phyloP scores from a whole-genome alignment of 2,888 invertebrate genomes.

The Lysandra coridon region DNA sequence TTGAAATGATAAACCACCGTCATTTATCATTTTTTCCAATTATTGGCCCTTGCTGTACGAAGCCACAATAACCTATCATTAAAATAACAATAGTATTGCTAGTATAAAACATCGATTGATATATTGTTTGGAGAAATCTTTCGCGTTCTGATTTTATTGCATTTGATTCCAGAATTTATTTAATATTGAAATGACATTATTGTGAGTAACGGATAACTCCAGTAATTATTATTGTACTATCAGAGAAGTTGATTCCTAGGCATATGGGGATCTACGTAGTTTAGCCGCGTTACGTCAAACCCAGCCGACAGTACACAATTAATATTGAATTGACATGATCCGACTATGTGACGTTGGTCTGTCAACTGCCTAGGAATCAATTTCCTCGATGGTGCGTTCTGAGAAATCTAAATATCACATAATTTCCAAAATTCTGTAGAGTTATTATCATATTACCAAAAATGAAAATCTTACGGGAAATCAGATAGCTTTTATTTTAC shows the following conservation, averaged over 20 bases:
- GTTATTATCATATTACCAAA: background rate
- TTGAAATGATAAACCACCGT: conserved; percentile 58
- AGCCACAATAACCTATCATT: conserved; percentile 16
- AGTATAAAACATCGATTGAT: background rate
- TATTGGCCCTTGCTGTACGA: conserved; percentile 29
- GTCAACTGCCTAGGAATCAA: no score
- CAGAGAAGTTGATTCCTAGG: no score
- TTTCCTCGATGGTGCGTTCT: no score
- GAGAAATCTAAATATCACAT: background rate
- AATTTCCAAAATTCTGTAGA: background rate
- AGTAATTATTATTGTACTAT: background rate
- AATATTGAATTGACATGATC: no score
- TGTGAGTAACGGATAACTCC: background rate
- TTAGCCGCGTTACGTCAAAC: no score
- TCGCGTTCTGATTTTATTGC: background rate
- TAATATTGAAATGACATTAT: background rate
- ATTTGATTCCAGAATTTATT: background rate
- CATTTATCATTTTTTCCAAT: conserved; percentile 69
- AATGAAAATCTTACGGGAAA: background rate
- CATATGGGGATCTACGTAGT: no score
- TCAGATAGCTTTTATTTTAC: background rate
- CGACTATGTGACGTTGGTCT: no score
- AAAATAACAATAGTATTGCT: conserved; percentile 20
- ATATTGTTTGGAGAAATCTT: background rate
- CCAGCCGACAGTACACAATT: no score